Base-by-base conservation (phyloP, 2,888 invertebrate species). In the Molorchus minor region DNA sequence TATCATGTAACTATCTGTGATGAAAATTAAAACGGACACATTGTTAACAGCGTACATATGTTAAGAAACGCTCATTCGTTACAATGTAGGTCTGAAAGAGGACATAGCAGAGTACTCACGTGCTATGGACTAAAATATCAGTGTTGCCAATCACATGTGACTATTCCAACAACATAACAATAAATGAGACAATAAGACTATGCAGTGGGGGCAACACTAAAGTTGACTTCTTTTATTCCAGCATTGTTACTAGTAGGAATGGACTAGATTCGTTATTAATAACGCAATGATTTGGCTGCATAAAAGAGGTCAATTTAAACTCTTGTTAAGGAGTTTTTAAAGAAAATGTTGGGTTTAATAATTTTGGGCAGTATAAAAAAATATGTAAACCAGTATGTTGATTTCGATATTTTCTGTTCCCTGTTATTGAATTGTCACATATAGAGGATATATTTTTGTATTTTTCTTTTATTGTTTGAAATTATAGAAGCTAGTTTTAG, bases 31-130 rank as follows among this genome's bases (percentile, higher is more conserved):
- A 68, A 71, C 69, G 72, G 75, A 77, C 76, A 75, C 77, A 78
- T 77, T 77, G 75, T 75, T 77, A 79, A 79, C 78, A 78, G 80
- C 80, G 80, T 80, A 80, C 80, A 80, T 80, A 80, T 80, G 79
- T 80, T 80, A 79, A 79, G 78, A 75, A 78, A 75, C 80, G 80
- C 80, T 75, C 74, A 75, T 79, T 75, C 75, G 79, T 79, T 80
- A 75, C 79, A 79, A 78, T 77, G 78, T 73, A 74, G 73, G 75
- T 76, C 75, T 72, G 61, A 47, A 52, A 15, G 58, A 56, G 58
- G 61, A 53, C 54, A 36, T 51, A 52, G 58, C 62, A 55, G 55
- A 52, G 38, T 58, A 56, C 56, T 17, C 15, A 10, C 15, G 21
- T 30, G 55, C 46, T 46, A 20, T 30, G 13, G 38, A 33, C 55